phyloP scores from a whole-genome alignment of 2,888 invertebrate species.

The Auanema freiburgensis region DNA sequence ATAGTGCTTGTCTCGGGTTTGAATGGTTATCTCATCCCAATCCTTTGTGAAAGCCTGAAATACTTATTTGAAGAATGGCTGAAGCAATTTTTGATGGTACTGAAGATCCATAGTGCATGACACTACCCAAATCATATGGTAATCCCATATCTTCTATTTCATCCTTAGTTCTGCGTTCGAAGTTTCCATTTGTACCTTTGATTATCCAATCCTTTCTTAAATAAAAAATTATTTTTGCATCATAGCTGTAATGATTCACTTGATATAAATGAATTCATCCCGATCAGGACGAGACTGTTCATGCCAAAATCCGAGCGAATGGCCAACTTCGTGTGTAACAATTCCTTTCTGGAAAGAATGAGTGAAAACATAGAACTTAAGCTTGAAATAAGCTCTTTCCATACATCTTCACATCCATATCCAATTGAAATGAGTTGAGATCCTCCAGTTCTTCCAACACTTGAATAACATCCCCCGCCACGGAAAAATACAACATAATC shows the following conservation, averaged over 20 bases:
- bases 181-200: conserved; percentile 57
- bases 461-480: conserved; percentile 55
- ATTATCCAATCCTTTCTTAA: conserved; percentile 53
- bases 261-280: conserved; percentile 52
- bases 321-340: conserved; percentile 60
- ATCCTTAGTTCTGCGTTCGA: conserved; percentile 48
- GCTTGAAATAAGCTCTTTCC: not conserved
- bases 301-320: conserved; percentile 61
- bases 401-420: conserved; percentile 60
- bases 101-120: conserved; percentile 56
- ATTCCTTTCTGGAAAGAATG: conserved; percentile 57
- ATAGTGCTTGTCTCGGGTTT: conserved; percentile 46
- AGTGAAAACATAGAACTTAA: not conserved
- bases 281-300: conserved; percentile 59
- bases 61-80: not conserved
- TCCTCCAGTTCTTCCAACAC: conserved; percentile 59
- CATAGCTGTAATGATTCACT: conserved; percentile 9
- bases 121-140: conserved; percentile 57
- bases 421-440: conserved; percentile 62
- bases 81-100: not conserved
- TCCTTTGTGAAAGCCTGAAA: conserved; percentile 54
- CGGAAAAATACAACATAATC: conserved; percentile 60
- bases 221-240: not conserved
- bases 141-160: conserved; percentile 59
- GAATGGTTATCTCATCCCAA: conserved; percentile 55